Conservation (phyloP, 2,888 invertebrate species). For the Dioctria rufipes region DNA sequence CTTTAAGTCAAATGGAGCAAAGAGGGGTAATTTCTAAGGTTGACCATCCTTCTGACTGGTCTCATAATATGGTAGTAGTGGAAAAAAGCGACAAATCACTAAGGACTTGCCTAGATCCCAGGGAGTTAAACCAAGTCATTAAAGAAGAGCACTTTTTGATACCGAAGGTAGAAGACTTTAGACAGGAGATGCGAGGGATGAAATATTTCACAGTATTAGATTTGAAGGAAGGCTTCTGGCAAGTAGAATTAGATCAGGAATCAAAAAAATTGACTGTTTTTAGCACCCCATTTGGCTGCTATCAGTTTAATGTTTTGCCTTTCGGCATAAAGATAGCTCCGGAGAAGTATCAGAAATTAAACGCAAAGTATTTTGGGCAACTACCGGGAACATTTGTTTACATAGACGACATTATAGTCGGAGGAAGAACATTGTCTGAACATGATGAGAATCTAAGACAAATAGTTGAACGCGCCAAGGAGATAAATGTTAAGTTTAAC, state of each 20-base stretch:
- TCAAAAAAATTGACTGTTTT: too few relatives aligned
- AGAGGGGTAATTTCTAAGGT: background rate
- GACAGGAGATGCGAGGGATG: background rate
- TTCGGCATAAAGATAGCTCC: constrained; percentile 54
- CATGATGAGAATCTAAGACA: background rate
- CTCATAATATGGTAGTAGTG: constrained; percentile 37
- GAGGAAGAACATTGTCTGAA: background rate
- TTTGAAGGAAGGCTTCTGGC: too few relatives aligned
- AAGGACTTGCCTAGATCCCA: too few relatives aligned
- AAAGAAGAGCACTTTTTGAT: too few relatives aligned
- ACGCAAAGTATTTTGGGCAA: constrained; percentile 25
- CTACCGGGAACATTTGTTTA: constrained; percentile 20
- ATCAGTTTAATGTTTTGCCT: too few relatives aligned
- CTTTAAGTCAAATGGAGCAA: background rate
- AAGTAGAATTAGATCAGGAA: too few relatives aligned
- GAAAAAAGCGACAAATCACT: constrained; percentile 47
- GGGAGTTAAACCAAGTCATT: too few relatives aligned
- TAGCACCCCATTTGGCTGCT: too few relatives aligned
- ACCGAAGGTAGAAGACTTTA: constrained; percentile 48
- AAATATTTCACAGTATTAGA: too few relatives aligned
- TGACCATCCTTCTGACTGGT: background rate
- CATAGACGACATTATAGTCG: constrained; percentile 47
- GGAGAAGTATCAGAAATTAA: constrained; percentile 8
- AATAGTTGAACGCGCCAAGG: constrained; percentile 30
- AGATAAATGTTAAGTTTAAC: background rate